These are phyloP conservation scores for Indicator maculatus DNA, from an alignment of 2,113 vertebrate genomes.

Conservation along the genomic window DNA sequence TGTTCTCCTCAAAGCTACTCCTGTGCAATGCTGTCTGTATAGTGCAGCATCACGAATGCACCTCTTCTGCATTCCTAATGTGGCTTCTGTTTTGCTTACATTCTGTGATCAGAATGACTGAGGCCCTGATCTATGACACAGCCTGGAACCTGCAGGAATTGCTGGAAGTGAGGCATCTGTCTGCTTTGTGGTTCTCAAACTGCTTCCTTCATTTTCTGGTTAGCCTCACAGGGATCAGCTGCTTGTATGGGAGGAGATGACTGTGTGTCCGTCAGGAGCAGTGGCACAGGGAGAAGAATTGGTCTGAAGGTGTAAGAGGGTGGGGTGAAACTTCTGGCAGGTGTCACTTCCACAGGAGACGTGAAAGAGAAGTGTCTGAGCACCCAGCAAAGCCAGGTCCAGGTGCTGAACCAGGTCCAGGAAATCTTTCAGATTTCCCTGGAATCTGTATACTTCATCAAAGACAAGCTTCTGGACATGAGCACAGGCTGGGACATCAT, in stretches of 20 bases:
- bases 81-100: background rate
- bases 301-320: background rate
- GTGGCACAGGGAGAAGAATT: background rate
- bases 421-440: conserved; percentile 13
- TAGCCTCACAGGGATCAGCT: background rate
- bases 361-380: background rate
- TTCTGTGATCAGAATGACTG: background rate
- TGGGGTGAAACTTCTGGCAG: background rate
- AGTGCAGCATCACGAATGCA: background rate
- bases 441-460: background rate
- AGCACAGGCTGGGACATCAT: background rate
- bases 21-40: background rate
- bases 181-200: background rate
- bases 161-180: background rate
- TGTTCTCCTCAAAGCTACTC: background rate
- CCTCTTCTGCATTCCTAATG: background rate
- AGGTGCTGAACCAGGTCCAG: too few relatives aligned
- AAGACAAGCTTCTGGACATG: background rate
- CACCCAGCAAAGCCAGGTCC: background rate
- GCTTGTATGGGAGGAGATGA: background rate
- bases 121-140: background rate
- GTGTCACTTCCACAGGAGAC: background rate
- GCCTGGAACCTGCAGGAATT: background rate
- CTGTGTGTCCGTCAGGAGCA: background rate
- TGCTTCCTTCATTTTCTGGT: background rate